Base-by-base conservation (phyloP, 2,113 vertebrate genomes). In the Vanacampus margaritifer region DNA sequence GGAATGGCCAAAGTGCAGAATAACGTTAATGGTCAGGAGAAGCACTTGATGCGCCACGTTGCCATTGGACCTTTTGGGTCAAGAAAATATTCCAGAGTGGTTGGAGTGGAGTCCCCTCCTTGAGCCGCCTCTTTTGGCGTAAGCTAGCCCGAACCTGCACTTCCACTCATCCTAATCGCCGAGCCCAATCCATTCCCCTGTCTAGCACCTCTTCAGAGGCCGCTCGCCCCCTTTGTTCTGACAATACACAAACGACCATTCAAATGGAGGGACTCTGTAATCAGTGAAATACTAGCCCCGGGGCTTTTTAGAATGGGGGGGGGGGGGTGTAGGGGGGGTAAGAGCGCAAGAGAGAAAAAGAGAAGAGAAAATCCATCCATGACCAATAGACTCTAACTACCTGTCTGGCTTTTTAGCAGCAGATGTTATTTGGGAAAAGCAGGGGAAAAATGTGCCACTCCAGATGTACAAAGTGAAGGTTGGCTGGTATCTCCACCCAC, bases 231-330 rank as follows among this genome's bases (percentile, higher is more conserved):
- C 91, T 93, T 93, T 93, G 91, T 93, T 92, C 92, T 92, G 91
- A 91, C 91, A 93, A 93, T 92, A 92, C 92, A 92, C 92, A 93
- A 92, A 90, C 89, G 86, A 86, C 90, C 90, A 92, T 93, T 93
- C 90, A 92, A 88, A 92, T 89, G 86, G 88, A 88, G 84, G 81
- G 79, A 89, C 90, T 92, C 90, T 93, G 90, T 93, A 92, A 93
- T 93, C 91, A 93, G 90, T 90, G 92, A 92, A 93, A 93, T 86
- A 93, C 91, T 91, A 92, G 90, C 91, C 91, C 79, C 83, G 85
- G 85, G 91, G 91, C 90, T 89, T 89, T 86, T 86, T 80, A 76
- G 82, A 61, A 65, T 63, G 79, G 32, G 56, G 8, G 75, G 78
- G 71, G 73, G 67, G 70, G 36, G 21, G 32, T 3, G 32, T 21